phyloP scores from a whole-genome alignment of 2,888 invertebrate genomes.

The Octodonta nipae region DNA sequence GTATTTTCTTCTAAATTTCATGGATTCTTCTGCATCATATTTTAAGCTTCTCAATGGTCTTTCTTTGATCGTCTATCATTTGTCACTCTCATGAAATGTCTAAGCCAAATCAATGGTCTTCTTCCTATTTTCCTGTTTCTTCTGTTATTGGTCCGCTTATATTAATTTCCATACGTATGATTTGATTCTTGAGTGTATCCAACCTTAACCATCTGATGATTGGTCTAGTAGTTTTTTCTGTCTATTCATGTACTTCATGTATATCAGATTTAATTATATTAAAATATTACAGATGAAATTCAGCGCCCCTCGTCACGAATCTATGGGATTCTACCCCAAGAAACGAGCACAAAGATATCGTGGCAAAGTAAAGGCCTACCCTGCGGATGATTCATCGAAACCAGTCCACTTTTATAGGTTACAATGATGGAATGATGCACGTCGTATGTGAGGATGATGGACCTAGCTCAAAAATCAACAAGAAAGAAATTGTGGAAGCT shows the following conservation, averaged over 20 bases:
- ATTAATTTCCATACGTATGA: conserved; percentile 3
- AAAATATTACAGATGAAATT: conserved; percentile 99
- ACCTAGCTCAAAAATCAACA: conserved; percentile 98
- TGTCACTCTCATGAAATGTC: too few relatives aligned
- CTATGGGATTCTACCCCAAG: conserved; percentile 99
- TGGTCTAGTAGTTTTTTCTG: too few relatives aligned
- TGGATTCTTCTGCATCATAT: too few relatives aligned
- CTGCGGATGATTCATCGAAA: conserved; percentile 90
- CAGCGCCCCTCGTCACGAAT: conserved; percentile 98
- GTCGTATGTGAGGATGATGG: conserved; percentile 96
- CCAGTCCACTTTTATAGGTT: conserved; percentile 94
- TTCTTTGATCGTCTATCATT: too few relatives aligned
- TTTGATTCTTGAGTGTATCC: background rate
- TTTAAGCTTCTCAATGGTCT: too few relatives aligned
- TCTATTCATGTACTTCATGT: too few relatives aligned
- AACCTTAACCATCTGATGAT: too few relatives aligned
- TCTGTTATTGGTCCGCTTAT: too few relatives aligned
- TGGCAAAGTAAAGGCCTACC: conserved; percentile 99
- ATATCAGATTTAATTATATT: too few relatives aligned
- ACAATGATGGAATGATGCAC: conserved; percentile 99
- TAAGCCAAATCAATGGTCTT: too few relatives aligned
- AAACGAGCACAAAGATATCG: conserved; percentile 92
- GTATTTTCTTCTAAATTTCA: too few relatives aligned
- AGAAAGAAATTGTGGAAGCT: conserved; percentile 98
- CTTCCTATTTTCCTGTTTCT: too few relatives aligned